phyloP scores from a whole-genome alignment of 2,888 invertebrate genomes.

The Deroplatys truncata region DNA sequence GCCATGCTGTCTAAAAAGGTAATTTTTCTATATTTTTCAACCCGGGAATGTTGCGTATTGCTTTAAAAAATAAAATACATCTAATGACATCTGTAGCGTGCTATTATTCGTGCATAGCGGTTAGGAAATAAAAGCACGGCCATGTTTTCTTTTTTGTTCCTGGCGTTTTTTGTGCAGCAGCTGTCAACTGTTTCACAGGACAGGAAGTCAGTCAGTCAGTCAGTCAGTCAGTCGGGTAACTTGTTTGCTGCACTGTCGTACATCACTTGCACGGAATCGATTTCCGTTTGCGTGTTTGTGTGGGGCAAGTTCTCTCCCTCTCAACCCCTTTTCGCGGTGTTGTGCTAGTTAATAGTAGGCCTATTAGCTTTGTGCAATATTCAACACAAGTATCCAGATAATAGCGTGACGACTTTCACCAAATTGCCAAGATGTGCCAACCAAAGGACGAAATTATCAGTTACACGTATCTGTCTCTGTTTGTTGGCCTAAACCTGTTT shows the following conservation, averaged over 20 bases:
- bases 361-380: background rate
- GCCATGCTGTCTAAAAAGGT: no score
- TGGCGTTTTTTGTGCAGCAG: background rate
- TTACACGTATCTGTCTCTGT: no score
- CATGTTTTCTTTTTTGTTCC: background rate
- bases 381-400: background rate
- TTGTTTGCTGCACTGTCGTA: background rate
- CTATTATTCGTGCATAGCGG: background rate
- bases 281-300: background rate
- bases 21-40: no score
- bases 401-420: background rate
- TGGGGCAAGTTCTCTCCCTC: background rate
- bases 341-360: background rate
- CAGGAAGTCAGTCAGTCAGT: background rate
- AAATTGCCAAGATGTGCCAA: background rate
- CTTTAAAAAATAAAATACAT: no score
- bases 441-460: no score
- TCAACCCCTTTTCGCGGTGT: background rate
- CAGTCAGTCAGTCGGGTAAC: background rate
- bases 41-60: no score
- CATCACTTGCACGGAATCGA: background rate
- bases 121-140: background rate
- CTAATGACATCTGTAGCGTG: background rate
- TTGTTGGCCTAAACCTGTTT: no score
- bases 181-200: background rate